Percentiles rank a stretch among this genome's conserved stretches.
These are phyloP conservation scores for Falco naumanni DNA, from an alignment of 2,797 vertebrate species.

Conservation along the genomic window DNA sequence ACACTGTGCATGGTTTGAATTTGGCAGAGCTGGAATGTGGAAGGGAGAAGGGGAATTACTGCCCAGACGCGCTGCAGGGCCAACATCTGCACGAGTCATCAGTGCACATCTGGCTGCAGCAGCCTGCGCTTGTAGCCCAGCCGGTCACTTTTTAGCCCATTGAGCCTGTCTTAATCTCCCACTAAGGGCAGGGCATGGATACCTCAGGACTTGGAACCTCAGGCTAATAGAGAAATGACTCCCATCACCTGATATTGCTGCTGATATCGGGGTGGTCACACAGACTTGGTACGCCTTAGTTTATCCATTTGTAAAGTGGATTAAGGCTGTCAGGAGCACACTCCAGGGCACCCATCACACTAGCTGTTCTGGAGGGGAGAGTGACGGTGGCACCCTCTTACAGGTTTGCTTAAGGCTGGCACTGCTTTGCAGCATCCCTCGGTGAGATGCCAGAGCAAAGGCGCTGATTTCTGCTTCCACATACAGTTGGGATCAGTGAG, in stretches of 20 bases:
- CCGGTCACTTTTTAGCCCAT: not conserved
- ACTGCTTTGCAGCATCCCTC: not conserved
- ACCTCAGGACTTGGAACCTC: not conserved
- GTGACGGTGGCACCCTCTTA: not conserved
- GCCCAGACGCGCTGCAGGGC: constrained; percentile 3
- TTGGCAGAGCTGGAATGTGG: constrained; percentile 53
- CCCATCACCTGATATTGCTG: not conserved
- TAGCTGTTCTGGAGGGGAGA: not conserved
- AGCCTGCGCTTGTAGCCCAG: not conserved
- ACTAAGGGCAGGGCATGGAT: not conserved
- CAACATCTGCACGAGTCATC: constrained; percentile 66
- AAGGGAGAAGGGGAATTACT: constrained; percentile 56
- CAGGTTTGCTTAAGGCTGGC: not conserved
- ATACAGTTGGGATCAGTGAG: not conserved
- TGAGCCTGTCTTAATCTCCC: not conserved
- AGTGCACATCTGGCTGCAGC: constrained; percentile 47
- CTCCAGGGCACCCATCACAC: not conserved
- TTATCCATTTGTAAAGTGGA: not conserved
- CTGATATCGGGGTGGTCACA: not conserved
- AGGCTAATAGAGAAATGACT: not conserved
- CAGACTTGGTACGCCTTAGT: not conserved
- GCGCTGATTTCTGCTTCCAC: not conserved
- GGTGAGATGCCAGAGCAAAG: not conserved
- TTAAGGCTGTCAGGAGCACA: not conserved
- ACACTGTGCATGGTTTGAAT: constrained; percentile 43